Conservation (phyloP, 1,140 invertebrate species). For the honey bee (Apis mellifera) region Amel_HAv3.1 CM009946.2:4587001-4587500, state of each 20-base stretch:
- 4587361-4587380: constrained; percentile 10
- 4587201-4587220: constrained; percentile 29
- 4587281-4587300: neutral
- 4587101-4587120: neutral
- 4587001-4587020: neutral
- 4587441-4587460: too few species aligned
- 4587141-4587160: constrained; percentile 11
- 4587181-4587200: constrained; percentile 36
- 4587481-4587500: too few species aligned
- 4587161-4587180: constrained; percentile 6
- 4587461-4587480: too few species aligned
- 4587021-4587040: constrained; percentile 38
- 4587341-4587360: constrained; percentile 47
- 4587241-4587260: neutral
- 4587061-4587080: constrained; percentile 16
- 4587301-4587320: constrained; percentile 4
- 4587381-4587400: too few species aligned
- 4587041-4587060: constrained; percentile 23
- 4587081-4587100: neutral
- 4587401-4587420: too few species aligned
- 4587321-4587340: constrained; percentile 18
- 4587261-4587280: too few species aligned
- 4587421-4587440: too few species aligned
- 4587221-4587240: constrained; percentile 1
- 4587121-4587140: constrained; percentile 22